phyloP scores from a whole-genome alignment of 2,113 vertebrate species.

The Hippocampus zosterae region DNA sequence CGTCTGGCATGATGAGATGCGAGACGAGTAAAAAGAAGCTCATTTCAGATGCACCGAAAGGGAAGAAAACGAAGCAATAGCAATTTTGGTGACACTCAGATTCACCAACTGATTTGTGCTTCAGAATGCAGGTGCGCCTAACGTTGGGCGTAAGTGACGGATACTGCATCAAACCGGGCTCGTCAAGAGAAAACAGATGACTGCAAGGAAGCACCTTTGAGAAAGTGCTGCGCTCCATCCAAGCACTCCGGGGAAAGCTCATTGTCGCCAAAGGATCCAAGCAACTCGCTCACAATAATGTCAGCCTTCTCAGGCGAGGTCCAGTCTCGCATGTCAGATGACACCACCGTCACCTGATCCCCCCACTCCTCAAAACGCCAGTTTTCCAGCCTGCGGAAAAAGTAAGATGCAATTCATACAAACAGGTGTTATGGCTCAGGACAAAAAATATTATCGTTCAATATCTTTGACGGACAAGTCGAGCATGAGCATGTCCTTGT shows the following conservation, averaged over 20 bases:
- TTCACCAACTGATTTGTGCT: not conserved
- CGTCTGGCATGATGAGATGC: slow-evolving; percentile 66
- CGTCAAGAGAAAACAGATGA: not conserved
- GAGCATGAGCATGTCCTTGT: not conserved
- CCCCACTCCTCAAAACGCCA: slow-evolving; percentile 95
- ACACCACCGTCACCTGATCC: slow-evolving; percentile 87
- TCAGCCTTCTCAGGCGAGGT: slow-evolving; percentile 86
- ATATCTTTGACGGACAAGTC: not conserved
- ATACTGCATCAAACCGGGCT: not conserved
- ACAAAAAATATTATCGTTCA: not conserved
- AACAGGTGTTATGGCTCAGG: not conserved
- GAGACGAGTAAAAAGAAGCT: slow-evolving; percentile 25
- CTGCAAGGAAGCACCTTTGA: slow-evolving; percentile 75
- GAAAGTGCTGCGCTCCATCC: slow-evolving; percentile 87
- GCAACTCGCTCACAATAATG: slow-evolving; percentile 88
- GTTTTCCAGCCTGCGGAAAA: slow-evolving; percentile 78
- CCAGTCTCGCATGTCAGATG: slow-evolving; percentile 90
- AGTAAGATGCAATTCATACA: not conserved
- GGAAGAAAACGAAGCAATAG: not conserved
- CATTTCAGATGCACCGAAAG: slow-evolving; percentile 18
- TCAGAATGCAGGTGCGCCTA: not conserved
- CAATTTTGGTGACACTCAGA: not conserved
- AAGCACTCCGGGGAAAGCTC: slow-evolving; percentile 90
- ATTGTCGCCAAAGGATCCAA: slow-evolving; percentile 90
- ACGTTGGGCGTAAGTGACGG: not conserved